phyloP scores from a whole-genome alignment of 2,888 invertebrate genomes.

The Serrognathus titanus region DNA sequence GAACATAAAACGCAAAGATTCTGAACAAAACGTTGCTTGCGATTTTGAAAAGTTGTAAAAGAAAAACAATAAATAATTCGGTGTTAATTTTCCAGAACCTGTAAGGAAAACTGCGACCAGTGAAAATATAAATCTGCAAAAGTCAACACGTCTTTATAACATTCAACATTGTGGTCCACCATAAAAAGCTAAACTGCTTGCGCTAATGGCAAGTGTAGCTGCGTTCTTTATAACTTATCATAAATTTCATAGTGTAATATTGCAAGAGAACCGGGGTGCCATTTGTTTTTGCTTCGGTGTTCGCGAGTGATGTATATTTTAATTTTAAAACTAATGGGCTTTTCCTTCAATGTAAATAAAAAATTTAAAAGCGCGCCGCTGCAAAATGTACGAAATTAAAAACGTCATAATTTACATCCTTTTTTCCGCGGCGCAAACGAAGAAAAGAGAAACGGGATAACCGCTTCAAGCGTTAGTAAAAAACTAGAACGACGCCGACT shows the following conservation, averaged over 20 bases:
- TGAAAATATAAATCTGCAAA: slow-evolving; percentile 34
- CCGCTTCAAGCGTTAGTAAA: background rate
- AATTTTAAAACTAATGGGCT: slow-evolving; percentile 48
- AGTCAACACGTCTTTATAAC: slow-evolving; percentile 40
- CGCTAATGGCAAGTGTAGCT: slow-evolving; percentile 44
- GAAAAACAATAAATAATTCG: background rate
- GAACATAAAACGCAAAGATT: too few relatives aligned
- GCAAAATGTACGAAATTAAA: slow-evolving; percentile 35
- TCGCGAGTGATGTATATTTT: slow-evolving; percentile 47
- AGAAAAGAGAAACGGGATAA: slow-evolving; percentile 4
- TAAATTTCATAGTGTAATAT: slow-evolving; percentile 47
- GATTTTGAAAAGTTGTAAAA: background rate
- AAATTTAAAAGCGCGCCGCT: slow-evolving; percentile 37
- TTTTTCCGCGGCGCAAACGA: slow-evolving; percentile 18
- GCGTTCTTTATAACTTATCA: slow-evolving; percentile 46
- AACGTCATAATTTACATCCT: slow-evolving; percentile 37
- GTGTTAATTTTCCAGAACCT: background rate
- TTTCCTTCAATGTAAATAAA: slow-evolving; percentile 45
- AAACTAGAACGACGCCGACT: slow-evolving; percentile 5
- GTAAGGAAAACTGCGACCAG: background rate
- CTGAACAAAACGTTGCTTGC: background rate
- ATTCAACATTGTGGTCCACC: slow-evolving; percentile 39
- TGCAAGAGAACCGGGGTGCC: slow-evolving; percentile 43
- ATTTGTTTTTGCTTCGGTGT: slow-evolving; percentile 46
- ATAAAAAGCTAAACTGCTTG: slow-evolving; percentile 43